Conservation (phyloP, 2,797 vertebrate species). For the Chelon auratus region DNA sequence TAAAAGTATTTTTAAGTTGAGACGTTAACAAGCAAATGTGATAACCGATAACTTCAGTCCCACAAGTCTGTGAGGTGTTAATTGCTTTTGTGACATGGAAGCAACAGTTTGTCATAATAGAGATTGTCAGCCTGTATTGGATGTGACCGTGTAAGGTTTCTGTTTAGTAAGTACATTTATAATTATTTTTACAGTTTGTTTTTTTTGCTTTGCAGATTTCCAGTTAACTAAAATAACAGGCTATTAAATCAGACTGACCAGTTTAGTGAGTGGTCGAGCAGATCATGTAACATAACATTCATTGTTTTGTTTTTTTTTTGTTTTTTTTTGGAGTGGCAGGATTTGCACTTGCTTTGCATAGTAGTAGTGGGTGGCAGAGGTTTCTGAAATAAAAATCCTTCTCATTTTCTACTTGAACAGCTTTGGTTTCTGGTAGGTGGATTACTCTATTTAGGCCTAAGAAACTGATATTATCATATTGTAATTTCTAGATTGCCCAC, state of each 20-base stretch:
- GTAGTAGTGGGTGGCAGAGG: background rate
- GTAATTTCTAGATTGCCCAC: background rate
- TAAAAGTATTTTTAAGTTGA: background rate
- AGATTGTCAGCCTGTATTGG: background rate
- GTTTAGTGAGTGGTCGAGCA: background rate
- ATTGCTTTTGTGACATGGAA: background rate
- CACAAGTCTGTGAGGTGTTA: background rate
- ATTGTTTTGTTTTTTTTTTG: background rate
- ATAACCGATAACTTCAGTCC: background rate
- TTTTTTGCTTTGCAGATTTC: conserved; percentile 14
- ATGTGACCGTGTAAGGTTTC: background rate
- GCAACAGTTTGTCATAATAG: background rate
- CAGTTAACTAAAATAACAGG: background rate
- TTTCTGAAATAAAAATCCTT: background rate
- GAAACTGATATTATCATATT: background rate
- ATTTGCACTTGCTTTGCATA: conserved; percentile 6
- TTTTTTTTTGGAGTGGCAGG: background rate
- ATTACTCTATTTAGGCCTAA: background rate
- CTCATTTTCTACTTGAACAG: conserved; percentile 5
- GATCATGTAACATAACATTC: background rate
- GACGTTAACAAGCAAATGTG: conserved; percentile 3
- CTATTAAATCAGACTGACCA: background rate
- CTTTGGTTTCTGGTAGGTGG: background rate
- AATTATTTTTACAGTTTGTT: background rate
- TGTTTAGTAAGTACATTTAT: background rate